phyloP scores from a whole-genome alignment of 2,888 invertebrate species.

The Euproctis similis region DNA sequence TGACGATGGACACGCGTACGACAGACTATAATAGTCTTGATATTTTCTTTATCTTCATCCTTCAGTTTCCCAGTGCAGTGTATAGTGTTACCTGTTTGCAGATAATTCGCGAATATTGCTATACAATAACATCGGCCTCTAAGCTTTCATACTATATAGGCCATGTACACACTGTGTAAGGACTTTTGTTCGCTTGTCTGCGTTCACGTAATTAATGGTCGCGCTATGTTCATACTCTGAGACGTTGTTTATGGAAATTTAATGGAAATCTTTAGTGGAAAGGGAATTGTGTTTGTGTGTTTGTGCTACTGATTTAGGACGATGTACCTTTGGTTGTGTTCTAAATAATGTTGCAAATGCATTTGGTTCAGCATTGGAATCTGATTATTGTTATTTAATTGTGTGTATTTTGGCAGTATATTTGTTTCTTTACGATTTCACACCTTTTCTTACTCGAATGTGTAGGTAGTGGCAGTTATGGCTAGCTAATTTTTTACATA shows the following conservation, averaged over 20 bases:
- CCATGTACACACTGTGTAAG: constrained; percentile 10
- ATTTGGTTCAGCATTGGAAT: too few relatives aligned
- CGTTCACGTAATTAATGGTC: constrained; percentile 6
- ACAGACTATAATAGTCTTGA: constrained; percentile 72
- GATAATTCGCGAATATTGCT: constrained; percentile 66
- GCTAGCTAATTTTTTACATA: too few relatives aligned
- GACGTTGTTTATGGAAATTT: constrained; percentile 8
- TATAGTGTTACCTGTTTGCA: constrained; percentile 67
- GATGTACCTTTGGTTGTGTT: too few relatives aligned
- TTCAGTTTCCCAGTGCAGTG: constrained; percentile 43
- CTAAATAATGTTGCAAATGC: too few relatives aligned
- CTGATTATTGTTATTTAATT: too few relatives aligned
- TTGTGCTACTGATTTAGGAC: constrained; percentile 5
- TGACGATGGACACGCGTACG: constrained; percentile 57
- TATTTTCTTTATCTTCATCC: constrained; percentile 71
- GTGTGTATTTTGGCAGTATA: too few relatives aligned
- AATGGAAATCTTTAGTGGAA: constrained; percentile 8
- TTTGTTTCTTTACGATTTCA: too few relatives aligned
- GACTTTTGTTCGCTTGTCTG: constrained; percentile 2
- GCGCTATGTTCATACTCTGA: constrained; percentile 8
- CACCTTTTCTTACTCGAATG: too few relatives aligned
- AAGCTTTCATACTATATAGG: constrained; percentile 31
- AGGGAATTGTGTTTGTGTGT: constrained; percentile 7
- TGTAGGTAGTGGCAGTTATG: too few relatives aligned
- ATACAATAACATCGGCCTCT: constrained; percentile 29